phyloP scores from a whole-genome alignment of 2,888 invertebrate species.

The Drosophila eohydei region DNA sequence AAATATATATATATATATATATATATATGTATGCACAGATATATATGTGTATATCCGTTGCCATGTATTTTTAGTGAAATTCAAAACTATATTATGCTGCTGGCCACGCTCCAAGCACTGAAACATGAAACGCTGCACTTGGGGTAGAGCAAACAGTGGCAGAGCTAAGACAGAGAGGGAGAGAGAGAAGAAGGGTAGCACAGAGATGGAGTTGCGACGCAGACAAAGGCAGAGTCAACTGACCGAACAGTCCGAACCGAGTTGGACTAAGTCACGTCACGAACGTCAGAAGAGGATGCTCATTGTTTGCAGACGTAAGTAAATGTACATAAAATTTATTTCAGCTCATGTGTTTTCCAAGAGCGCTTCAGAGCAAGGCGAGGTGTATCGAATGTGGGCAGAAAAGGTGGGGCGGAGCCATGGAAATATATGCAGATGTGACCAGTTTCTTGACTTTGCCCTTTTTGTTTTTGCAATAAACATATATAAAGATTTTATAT shows the following conservation, averaged over 20 bases:
- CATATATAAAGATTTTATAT: conserved; percentile 47
- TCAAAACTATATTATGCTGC: conserved; percentile 69
- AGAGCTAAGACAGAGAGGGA: neutral
- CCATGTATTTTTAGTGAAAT: conserved; percentile 66
- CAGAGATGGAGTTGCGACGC: conserved; percentile 46
- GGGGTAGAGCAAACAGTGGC: conserved; percentile 58
- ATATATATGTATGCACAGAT: conserved; percentile 11
- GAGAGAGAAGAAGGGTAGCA: neutral
- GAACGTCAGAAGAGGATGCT: conserved; percentile 53
- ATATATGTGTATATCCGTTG: conserved; percentile 24
- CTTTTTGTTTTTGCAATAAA: conserved; percentile 73
- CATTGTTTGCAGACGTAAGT: conserved; percentile 78
- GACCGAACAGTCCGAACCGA: conserved; percentile 44
- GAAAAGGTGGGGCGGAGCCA: conserved; percentile 4
- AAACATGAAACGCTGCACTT: conserved; percentile 75
- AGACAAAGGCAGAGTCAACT: conserved; percentile 56
- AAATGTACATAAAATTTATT: conserved; percentile 79
- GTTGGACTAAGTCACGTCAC: conserved; percentile 70
- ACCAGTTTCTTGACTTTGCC: conserved; percentile 63
- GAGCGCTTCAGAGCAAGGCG: neutral
- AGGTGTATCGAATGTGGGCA: conserved; percentile 4
- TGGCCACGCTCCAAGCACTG: conserved; percentile 39
- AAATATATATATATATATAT: conserved; percentile 8
- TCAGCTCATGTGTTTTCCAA: conserved; percentile 52
- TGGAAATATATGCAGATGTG: conserved; percentile 77